Percentiles rank a stretch among this genome's conserved stretches.
Evolutionary conservation across 2,888 invertebrate genomes (phyloP).

Genomic region (Herminia tarsipennalis): DNA sequence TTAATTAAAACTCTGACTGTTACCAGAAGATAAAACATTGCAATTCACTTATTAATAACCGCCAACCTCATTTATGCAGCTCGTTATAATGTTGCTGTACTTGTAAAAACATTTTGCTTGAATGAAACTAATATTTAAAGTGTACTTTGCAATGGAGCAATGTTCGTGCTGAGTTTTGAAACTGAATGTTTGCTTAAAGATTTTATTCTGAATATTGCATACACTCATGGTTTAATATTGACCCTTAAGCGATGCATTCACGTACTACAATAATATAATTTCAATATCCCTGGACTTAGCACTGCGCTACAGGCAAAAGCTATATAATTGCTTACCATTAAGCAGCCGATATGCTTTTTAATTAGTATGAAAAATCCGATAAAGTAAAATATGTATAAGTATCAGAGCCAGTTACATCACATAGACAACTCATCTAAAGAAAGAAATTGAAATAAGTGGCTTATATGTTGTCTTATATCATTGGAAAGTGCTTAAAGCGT

Average conservation of each 20-base stretch:
- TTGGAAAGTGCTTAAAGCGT: constrained; percentile 10
- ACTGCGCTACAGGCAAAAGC: too few species aligned
- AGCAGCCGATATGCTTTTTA: too few species aligned
- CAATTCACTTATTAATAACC: constrained; percentile 30
- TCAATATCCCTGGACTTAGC: too few species aligned
- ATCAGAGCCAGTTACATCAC: too few species aligned
- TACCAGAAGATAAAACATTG: constrained; percentile 30
- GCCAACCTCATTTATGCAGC: constrained; percentile 23
- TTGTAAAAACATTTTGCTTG: constrained; percentile 15
- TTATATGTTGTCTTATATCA: constrained; percentile 2
- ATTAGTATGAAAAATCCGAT: too few species aligned
- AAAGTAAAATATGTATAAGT: too few species aligned
- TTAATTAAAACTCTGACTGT: constrained; percentile 35
- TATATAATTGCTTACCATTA: too few species aligned
- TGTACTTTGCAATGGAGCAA: not conserved
- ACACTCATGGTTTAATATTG: too few species aligned
- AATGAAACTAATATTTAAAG: constrained; percentile 4
- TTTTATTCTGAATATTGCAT: too few species aligned
- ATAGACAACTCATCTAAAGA: too few species aligned
- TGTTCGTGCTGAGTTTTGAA: not conserved
- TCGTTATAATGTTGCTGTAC: constrained; percentile 11
- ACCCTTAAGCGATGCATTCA: too few species aligned
- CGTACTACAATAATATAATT: not conserved
- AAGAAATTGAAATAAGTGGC: constrained; percentile 4
- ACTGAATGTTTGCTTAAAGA: not conserved